These are phyloP conservation scores for Margaritifera margaritifera DNA, from an alignment of 2,888 invertebrate genomes.

Conservation along the genomic window DNA sequence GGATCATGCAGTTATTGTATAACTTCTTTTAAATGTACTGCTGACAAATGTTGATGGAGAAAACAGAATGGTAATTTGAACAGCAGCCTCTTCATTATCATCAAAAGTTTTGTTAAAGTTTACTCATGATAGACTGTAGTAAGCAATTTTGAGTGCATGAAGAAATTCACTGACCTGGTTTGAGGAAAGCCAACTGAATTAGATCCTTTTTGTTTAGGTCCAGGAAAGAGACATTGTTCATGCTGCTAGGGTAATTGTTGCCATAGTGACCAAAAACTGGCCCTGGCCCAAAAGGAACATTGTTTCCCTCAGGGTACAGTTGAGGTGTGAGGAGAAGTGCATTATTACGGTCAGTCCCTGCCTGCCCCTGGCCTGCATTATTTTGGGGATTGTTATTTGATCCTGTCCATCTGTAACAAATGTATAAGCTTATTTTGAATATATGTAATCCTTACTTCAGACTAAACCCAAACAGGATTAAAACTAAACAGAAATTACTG, in stretches of 20 bases:
- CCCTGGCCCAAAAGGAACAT: constrained; percentile 42
- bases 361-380: constrained; percentile 71
- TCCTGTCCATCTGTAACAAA: constrained; percentile 70
- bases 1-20: too few relatives aligned
- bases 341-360: constrained; percentile 71
- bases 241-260: constrained; percentile 62
- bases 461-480: too few relatives aligned
- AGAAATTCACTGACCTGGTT: constrained; percentile 43
- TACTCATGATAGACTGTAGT: too few relatives aligned
- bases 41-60: too few relatives aligned
- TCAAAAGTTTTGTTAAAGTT: too few relatives aligned
- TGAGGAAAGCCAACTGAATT: constrained; percentile 60
- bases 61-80: too few relatives aligned
- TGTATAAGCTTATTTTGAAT: background rate
- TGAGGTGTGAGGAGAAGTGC: constrained; percentile 57
- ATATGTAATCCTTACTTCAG: too few relatives aligned
- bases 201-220: constrained; percentile 55
- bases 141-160: too few relatives aligned
- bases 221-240: constrained; percentile 59
- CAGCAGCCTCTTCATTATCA: too few relatives aligned
- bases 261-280: constrained; percentile 66
- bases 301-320: constrained; percentile 61
- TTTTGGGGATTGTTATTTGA: constrained; percentile 70
- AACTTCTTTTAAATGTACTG: too few relatives aligned
- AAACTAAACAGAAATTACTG: too few relatives aligned